phyloP scores from a whole-genome alignment of 2,113 vertebrate species.

The Trinectes maculatus region DNA sequence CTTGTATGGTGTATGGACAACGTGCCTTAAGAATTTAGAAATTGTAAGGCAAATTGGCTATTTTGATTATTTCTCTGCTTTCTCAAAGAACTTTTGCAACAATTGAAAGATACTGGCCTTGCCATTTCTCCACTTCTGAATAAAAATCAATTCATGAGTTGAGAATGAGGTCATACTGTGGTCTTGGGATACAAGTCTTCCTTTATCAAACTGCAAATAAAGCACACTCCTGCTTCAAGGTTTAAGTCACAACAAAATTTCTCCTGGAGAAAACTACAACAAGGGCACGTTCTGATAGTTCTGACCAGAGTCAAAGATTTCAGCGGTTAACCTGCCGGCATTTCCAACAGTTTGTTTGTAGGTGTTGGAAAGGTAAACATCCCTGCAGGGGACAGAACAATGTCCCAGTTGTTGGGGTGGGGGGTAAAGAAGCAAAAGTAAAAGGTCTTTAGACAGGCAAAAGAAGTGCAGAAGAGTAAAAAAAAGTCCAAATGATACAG shows the following conservation, averaged over 20 bases:
- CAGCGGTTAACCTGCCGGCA: constrained; percentile 21
- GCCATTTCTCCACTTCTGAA: constrained; percentile 58
- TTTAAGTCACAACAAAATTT: constrained; percentile 58
- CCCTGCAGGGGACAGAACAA: constrained; percentile 48
- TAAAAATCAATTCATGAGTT: constrained; percentile 60
- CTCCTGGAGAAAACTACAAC: constrained; percentile 37
- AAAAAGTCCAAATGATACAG: neutral
- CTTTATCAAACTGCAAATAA: constrained; percentile 63
- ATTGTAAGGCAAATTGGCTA: constrained; percentile 38
- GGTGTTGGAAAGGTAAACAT: constrained; percentile 19
- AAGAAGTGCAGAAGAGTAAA: no score
- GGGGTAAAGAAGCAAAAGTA: neutral
- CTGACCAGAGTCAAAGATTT: constrained; percentile 23
- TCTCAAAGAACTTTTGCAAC: constrained; percentile 55
- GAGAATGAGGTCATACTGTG: constrained; percentile 53
- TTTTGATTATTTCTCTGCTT: constrained; percentile 49
- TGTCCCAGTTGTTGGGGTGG: no score
- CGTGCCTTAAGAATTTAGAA: constrained; percentile 52
- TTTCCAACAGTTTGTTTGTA: constrained; percentile 13
- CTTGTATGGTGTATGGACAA: constrained; percentile 24
- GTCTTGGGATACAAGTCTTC: constrained; percentile 60
- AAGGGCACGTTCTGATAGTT: constrained; percentile 47
- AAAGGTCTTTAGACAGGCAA: neutral
- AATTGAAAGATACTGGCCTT: constrained; percentile 62
- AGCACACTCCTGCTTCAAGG: constrained; percentile 65